These are phyloP conservation scores for Hydriomena furcata DNA, from an alignment of 2,888 invertebrate species.

Conservation along the genomic window DNA sequence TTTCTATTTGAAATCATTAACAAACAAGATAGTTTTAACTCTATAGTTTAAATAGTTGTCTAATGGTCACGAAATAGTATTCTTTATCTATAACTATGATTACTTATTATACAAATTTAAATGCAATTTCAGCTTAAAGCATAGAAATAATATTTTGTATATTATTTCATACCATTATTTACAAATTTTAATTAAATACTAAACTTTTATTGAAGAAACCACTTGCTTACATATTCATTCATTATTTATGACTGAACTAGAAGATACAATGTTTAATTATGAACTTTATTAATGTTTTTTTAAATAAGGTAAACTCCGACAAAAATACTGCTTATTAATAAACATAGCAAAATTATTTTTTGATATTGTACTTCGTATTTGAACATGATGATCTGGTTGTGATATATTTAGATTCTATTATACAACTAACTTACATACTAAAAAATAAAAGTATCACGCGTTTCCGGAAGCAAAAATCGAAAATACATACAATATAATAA, in stretches of 20 bases:
- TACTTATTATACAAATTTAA: background rate
- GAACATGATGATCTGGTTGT: conserved; percentile 18
- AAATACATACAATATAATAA: conserved; percentile 45
- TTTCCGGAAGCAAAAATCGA: conserved; percentile 56
- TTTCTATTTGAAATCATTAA: too few species aligned
- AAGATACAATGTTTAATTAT: too few species aligned
- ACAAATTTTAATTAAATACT: conserved; percentile 7
- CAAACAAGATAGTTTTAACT: too few species aligned
- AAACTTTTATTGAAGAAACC: too few species aligned
- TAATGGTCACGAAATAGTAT: background rate
- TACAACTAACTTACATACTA: conserved; percentile 29
- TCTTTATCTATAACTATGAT: background rate
- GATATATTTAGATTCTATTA: conserved; percentile 33
- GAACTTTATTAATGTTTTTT: too few species aligned
- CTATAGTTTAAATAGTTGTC: too few species aligned
- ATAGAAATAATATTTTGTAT: background rate
- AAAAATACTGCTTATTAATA: conserved; percentile 12
- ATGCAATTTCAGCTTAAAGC: conserved; percentile 2
- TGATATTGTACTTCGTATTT: conserved; percentile 23
- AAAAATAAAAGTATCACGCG: conserved; percentile 38
- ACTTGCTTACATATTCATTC: too few species aligned
- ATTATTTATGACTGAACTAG: too few species aligned
- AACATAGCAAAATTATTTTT: conserved; percentile 16
- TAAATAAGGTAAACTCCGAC: conserved; percentile 4
- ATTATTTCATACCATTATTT: conserved; percentile 4